A percentile compares a stretch with the other conserved stretches of the same genome.
phyloP scores from a whole-genome alignment of 2,888 invertebrate genomes.

The Philereme vetulata region DNA sequence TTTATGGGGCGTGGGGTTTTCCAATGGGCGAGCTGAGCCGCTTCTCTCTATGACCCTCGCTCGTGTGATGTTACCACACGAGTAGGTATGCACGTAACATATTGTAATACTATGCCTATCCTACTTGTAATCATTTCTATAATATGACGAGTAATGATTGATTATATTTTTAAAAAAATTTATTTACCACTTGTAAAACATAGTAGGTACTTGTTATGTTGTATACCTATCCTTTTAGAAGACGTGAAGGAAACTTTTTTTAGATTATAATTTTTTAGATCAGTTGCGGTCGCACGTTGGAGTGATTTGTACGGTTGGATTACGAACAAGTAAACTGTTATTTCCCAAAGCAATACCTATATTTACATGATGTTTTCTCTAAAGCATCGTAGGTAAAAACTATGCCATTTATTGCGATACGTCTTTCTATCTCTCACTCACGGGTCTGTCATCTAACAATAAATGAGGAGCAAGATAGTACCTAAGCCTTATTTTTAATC shows the following conservation, averaged over 20 bases:
- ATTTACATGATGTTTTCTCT: conserved; percentile 20
- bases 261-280: no score
- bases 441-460: no score
- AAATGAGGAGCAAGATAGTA: no score
- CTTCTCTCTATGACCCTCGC: conserved; percentile 50
- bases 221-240: background rate
- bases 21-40: conserved; percentile 50
- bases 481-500: no score
- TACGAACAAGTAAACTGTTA: conserved; percentile 14
- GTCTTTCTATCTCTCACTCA: no score
- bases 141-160: no score
- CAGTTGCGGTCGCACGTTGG: conserved; percentile 15
- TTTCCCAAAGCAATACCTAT: conserved; percentile 20
- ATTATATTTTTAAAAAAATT: no score
- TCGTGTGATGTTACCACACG: conserved; percentile 33
- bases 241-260: conserved; percentile 3
- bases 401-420: no score
- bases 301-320: conserved; percentile 8
- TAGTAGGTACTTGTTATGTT: background rate
- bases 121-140: background rate
- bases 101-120: background rate
- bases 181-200: no score
- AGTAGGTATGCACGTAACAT: conserved; percentile 21
- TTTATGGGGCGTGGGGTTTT: conserved; percentile 56
- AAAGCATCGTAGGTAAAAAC: no score